Evolutionary conservation across 2,888 invertebrate genomes (phyloP).

Genomic region (Gerris lacustris): DNA sequence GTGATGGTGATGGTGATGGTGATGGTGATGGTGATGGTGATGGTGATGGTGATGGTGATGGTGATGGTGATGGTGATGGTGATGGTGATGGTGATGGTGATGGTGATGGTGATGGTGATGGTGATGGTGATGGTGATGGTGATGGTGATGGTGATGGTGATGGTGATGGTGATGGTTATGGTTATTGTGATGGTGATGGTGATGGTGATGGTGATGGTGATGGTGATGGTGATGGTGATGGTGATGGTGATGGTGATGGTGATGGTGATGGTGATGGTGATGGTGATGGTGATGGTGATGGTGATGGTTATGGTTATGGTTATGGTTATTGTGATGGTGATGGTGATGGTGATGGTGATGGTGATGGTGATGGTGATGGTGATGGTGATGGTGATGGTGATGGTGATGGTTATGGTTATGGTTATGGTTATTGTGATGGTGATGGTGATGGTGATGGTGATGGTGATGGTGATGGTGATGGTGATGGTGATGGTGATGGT

Average conservation of each 20-base stretch:
- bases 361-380: constrained; percentile 17
- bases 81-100: too few species aligned
- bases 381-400: constrained; percentile 15
- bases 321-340: too few species aligned
- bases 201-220: not conserved
- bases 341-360: too few species aligned
- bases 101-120: not conserved
- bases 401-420: constrained; percentile 18
- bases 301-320: too few species aligned
- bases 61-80: too few species aligned
- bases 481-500: constrained; percentile 21
- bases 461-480: constrained; percentile 20
- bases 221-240: constrained; percentile 13
- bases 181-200: too few species aligned
- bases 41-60: too few species aligned
- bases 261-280: constrained; percentile 19
- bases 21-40: too few species aligned
- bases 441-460: constrained; percentile 19
- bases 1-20: too few species aligned
- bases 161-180: too few species aligned
- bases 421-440: too few species aligned
- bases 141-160: not conserved
- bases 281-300: constrained; percentile 18
- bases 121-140: not conserved
- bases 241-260: constrained; percentile 20